A percentile compares a stretch with the other conserved stretches of the same genome.
phyloP scores from a whole-genome alignment of 2,797 vertebrate genomes.

The Oophaga sylvatica region DNA sequence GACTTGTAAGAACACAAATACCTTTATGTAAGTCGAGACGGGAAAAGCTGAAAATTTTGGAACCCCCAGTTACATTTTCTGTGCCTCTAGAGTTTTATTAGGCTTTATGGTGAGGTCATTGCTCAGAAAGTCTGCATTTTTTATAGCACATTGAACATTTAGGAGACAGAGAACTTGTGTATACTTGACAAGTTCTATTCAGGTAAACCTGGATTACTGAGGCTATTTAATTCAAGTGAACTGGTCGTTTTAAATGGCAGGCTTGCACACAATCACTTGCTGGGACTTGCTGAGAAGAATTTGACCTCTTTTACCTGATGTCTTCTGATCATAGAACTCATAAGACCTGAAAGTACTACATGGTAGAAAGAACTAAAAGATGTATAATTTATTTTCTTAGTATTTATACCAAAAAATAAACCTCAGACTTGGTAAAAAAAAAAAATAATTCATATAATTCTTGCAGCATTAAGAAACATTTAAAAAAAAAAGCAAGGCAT shows the following conservation, averaged over 20 bases:
- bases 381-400: not conserved
- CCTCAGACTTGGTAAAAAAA: not conserved
- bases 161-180: conserved; percentile 28
- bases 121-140: conserved; percentile 40
- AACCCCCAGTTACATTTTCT: conserved; percentile 11
- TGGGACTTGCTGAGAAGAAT: conserved; percentile 62
- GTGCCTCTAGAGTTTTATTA: not conserved
- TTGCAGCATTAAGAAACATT: not conserved
- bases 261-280: conserved; percentile 62
- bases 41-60: conserved; percentile 1
- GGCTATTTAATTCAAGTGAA: conserved; percentile 58
- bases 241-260: conserved; percentile 73
- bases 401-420: not conserved
- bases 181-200: conserved; percentile 52
- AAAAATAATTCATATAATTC: not conserved
- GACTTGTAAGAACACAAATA: conserved; percentile 14
- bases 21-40: not conserved
- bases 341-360: not conserved
- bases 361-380: not conserved
- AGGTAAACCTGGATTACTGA: conserved; percentile 50
- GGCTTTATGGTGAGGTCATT: conserved; percentile 27
- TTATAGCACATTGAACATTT: conserved; percentile 13
- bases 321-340: conserved; percentile 30
- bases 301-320: conserved; percentile 39
- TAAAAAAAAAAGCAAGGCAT: too few species aligned